Evolutionary conservation across 2,797 vertebrate genomes (phyloP), one percentile per base, ranked within the genome.

Genomic region (Chloroceryle amazona): DNA sequence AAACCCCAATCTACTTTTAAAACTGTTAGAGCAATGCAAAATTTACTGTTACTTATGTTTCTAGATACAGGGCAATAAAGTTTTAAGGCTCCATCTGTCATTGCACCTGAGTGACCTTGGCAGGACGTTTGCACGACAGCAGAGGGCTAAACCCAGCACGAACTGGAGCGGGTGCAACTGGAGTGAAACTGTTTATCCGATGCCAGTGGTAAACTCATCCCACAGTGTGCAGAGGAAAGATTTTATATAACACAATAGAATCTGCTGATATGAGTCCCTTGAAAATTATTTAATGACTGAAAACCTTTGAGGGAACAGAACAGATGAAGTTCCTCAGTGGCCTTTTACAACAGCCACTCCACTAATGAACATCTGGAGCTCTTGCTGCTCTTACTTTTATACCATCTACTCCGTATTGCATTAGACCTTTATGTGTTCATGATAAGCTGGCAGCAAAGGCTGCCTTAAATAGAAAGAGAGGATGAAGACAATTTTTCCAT

Each of bases 401-500:
- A 80, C 55, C 42, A 7, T 42, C 58, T 91, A 96, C 97, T 96
- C 76, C 33, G 3, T 83, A 94, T 68, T 96, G 94, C 94, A 88
- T 96, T 96, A 97, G 94, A 89, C 60, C 96, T 97, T 97, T 94
- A 89, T 88, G 70, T 91, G 96, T 67, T 97, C 96, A 71, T 93
- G 97, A 97, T 90, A 96, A 96, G 96, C 94, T 94, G 96, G 91
- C 92, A 95, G 85, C 46, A 52, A 96, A 95, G 35, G 55, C 58
- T 96, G 87, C 92, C 94, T 97, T 95, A 97, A 98, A 97, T 86
- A 98, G 95, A 97, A 96, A 83, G 62, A 96, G 76, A 93, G 89
- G 89, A 96, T 92, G 96, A 97, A 97, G 89, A 94, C 82, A 92
- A 94, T 96, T 98, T 98, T 98, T 96, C 96, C 96, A 97, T 97